These are phyloP conservation scores for Forbesichthys agassizii DNA, from an alignment of 2,113 vertebrate genomes.

Conservation along the genomic window DNA sequence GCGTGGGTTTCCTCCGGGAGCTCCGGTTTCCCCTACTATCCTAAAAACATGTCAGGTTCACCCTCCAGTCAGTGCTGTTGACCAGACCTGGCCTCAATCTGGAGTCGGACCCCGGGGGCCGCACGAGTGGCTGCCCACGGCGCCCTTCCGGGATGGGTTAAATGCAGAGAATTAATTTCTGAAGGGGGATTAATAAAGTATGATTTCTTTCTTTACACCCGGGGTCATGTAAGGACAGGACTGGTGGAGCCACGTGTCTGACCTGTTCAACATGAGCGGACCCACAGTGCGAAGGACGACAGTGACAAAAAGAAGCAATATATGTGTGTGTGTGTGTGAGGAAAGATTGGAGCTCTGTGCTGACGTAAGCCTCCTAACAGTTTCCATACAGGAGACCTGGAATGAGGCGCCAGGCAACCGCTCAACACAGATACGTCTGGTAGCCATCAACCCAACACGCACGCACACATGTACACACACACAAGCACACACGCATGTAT, in stretches of 20 bases:
- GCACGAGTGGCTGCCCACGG: too few relatives aligned
- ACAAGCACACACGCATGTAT: conserved; percentile 1
- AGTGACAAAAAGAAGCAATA: neutral
- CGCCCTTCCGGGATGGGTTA: too few relatives aligned
- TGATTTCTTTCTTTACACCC: conserved; percentile 16
- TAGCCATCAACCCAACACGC: conserved; percentile 64
- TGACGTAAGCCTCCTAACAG: conserved; percentile 76
- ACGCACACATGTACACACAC: conserved; percentile 8
- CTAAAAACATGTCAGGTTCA: too few relatives aligned
- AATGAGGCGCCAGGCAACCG: conserved; percentile 66
- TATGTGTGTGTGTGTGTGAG: conserved; percentile 9
- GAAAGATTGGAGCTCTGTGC: conserved; percentile 58
- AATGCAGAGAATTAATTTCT: too few relatives aligned
- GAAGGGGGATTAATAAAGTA: too few relatives aligned
- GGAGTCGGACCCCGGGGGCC: too few relatives aligned
- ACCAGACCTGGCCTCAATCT: too few relatives aligned
- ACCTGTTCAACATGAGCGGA: too few relatives aligned
- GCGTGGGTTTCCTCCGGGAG: too few relatives aligned
- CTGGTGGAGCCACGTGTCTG: neutral
- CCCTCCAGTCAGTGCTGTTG: too few relatives aligned
- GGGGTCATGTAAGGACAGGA: conserved; percentile 71
- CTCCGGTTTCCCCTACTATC: too few relatives aligned
- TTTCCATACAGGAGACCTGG: conserved; percentile 73
- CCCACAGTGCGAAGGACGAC: neutral
- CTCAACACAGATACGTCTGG: conserved; percentile 66